These are phyloP conservation scores for Hedya salicella DNA, from an alignment of 2,888 invertebrate species.

Conservation along the genomic window DNA sequence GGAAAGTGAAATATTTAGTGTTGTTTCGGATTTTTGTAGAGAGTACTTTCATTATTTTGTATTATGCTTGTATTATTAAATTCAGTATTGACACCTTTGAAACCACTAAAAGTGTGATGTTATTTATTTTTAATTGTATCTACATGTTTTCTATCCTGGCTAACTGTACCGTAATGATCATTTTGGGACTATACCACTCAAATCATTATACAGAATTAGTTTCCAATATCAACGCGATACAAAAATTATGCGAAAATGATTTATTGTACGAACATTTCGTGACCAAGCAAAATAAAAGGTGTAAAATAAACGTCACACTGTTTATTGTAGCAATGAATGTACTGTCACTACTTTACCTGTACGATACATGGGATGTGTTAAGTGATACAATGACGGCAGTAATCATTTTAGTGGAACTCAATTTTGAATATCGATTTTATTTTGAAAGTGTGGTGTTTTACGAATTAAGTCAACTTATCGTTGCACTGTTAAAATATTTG, in stretches of 20 bases:
- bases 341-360: background rate
- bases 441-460: conserved; percentile 11
- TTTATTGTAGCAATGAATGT: background rate
- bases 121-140: background rate
- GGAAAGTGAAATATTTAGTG: background rate
- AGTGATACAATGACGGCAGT: background rate
- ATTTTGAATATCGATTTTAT: background rate
- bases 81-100: background rate
- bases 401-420: background rate
- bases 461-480: background rate
- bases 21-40: conserved; percentile 7
- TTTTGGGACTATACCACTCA: background rate
- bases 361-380: background rate
- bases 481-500: conserved; percentile 1
- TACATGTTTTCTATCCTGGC: background rate
- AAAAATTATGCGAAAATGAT: background rate
- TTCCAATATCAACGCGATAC: background rate
- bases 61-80: background rate
- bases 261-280: background rate
- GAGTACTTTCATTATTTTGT: background rate
- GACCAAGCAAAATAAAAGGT: background rate
- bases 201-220: background rate
- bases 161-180: background rate
- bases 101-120: background rate
- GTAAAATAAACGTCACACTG: background rate